Evolutionary conservation across 2,797 vertebrate species (phyloP).

Genomic region (Neosilurus hyrtlii): DNA sequence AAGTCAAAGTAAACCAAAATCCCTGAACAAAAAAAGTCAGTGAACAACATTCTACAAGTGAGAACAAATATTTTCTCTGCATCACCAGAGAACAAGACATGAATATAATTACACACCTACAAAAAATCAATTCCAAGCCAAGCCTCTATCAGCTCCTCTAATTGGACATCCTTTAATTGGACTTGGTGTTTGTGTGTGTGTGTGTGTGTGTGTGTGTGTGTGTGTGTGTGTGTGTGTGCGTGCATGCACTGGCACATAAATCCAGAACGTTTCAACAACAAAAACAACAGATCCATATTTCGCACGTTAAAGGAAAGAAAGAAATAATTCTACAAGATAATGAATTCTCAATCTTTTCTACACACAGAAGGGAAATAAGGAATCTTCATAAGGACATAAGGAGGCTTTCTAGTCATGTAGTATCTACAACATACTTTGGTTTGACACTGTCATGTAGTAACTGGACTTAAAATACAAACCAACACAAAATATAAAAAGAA

Average conservation of each 20-base stretch:
- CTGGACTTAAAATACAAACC: no score
- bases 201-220: conserved; percentile 16
- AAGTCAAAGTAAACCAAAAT: no score
- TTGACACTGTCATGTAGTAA: no score
- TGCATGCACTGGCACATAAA: not conserved
- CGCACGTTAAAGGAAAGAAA: conserved; percentile 12
- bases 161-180: conserved; percentile 32
- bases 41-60: conserved; percentile 14
- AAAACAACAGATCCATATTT: conserved; percentile 23
- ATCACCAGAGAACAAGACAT: conserved; percentile 27
- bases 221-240: not conserved
- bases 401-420: no score
- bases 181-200: conserved; percentile 1
- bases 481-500: no score
- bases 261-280: not conserved
- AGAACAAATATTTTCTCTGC: not conserved
- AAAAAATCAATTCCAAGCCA: conserved; percentile 49
- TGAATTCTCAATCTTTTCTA: conserved; percentile 48
- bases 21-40: not conserved
- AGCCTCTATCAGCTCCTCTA: conserved; percentile 44
- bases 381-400: no score
- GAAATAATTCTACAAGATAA: conserved; percentile 46
- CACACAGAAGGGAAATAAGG: no score
- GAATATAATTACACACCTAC: conserved; percentile 51
- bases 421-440: no score